phyloP scores from a whole-genome alignment of 2,888 invertebrate genomes.

The Tuta absoluta region DNA sequence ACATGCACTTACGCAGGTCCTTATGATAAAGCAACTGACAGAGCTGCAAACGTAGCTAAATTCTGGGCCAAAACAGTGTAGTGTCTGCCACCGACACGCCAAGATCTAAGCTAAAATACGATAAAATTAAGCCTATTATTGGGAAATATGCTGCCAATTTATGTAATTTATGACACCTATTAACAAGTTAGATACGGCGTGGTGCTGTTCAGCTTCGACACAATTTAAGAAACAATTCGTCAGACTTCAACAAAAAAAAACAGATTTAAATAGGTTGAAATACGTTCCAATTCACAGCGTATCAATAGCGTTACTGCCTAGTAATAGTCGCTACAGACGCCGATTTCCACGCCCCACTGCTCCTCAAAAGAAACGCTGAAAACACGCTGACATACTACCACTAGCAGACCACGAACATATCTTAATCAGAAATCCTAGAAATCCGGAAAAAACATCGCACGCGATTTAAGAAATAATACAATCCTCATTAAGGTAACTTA shows the following conservation, averaged over 20 bases:
- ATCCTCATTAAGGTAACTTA: constrained; percentile 5
- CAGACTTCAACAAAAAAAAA: neutral
- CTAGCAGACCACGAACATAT: neutral
- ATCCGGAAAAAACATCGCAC: constrained; percentile 2
- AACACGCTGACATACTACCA: constrained; percentile 1
- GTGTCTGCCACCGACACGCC: too few relatives aligned
- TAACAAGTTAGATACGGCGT: too few relatives aligned
- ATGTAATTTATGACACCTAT: too few relatives aligned
- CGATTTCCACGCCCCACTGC: constrained; percentile 1
- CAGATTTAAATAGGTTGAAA: constrained; percentile 1
- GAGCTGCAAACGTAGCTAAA: too few relatives aligned
- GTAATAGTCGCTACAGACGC: neutral
- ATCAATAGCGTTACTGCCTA: neutral
- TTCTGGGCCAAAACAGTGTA: too few relatives aligned
- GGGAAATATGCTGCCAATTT: too few relatives aligned
- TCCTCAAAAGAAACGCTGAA: constrained; percentile 3
- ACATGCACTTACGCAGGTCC: too few relatives aligned
- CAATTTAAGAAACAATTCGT: too few relatives aligned
- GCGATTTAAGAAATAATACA: neutral
- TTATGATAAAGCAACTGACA: too few relatives aligned
- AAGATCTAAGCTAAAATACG: too few relatives aligned
- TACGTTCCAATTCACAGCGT: constrained; percentile 1
- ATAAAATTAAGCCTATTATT: too few relatives aligned
- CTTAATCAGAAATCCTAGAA: neutral
- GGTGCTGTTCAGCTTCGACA: too few relatives aligned